Conservation (phyloP, 2,113 vertebrate species). For the Coturnix japonica region DNA sequence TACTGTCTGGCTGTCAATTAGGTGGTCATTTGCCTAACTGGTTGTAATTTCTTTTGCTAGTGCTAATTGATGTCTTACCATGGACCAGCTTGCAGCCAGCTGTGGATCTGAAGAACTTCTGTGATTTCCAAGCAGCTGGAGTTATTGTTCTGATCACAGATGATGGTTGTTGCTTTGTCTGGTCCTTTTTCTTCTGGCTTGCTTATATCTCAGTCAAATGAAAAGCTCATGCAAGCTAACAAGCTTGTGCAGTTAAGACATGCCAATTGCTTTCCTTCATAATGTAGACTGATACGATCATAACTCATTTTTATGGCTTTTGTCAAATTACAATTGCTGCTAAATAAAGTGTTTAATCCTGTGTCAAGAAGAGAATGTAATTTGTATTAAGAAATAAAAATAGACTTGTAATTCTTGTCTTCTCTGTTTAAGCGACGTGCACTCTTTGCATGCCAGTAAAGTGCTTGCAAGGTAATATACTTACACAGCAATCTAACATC, state of each 20-base stretch:
- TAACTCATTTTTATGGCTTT: not conserved
- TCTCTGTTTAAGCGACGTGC: not conserved
- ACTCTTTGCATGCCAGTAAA: not conserved
- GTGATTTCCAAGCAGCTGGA: not conserved
- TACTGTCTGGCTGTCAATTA: not conserved
- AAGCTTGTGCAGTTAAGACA: not conserved
- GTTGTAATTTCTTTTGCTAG: not conserved
- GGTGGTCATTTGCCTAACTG: not conserved
- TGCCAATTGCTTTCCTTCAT: not conserved
- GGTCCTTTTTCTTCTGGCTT: not conserved
- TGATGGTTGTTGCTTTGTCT: not conserved
- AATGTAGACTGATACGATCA: not conserved
- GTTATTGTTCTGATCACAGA: not conserved
- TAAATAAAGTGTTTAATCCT: not conserved
- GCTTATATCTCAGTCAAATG: not conserved
- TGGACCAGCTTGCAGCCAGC: not conserved
- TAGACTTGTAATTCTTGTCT: not conserved
- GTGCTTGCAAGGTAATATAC: not conserved
- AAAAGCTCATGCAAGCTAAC: not conserved
- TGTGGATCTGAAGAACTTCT: not conserved
- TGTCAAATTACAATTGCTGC: not conserved
- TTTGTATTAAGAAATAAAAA: not conserved
- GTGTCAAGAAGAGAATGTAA: not conserved
- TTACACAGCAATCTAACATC: not conserved
- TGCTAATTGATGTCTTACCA: not conserved